These are phyloP conservation scores for Candidula unifasciata DNA, from an alignment of 2,888 invertebrate species.

Conservation along the genomic window DNA sequence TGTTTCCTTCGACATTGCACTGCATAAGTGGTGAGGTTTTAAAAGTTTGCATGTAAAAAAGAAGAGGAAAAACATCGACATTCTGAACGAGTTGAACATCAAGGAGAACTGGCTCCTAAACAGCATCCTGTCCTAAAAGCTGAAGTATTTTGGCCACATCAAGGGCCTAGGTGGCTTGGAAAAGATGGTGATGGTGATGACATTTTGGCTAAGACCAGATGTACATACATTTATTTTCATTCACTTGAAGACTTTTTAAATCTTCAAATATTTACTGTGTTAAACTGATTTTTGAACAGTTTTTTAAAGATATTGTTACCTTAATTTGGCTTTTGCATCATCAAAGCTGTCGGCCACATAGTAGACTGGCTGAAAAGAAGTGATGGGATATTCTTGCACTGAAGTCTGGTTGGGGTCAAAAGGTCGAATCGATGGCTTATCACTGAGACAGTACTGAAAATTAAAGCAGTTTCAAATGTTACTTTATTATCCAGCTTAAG, in stretches of 20 bases:
- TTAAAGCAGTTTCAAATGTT: not conserved
- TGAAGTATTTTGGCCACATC: too few relatives aligned
- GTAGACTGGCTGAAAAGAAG: constrained; percentile 96
- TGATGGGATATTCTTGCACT: constrained; percentile 94
- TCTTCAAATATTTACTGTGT: not conserved
- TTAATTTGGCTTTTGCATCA: constrained; percentile 98
- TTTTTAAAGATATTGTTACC: constrained; percentile 81
- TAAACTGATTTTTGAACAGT: not conserved
- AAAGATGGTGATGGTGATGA: too few relatives aligned
- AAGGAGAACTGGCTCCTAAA: too few relatives aligned
- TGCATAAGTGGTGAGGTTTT: too few relatives aligned
- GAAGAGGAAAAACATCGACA: too few relatives aligned
- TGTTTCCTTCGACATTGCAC: too few relatives aligned
- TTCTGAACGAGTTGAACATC: too few relatives aligned
- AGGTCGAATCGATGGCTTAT: constrained; percentile 83
- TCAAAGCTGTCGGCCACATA: constrained; percentile 98
- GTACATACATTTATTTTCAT: not conserved
- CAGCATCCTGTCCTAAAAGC: too few relatives aligned
- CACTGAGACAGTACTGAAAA: constrained; percentile 78
- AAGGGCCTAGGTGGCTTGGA: too few relatives aligned
- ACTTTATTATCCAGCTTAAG: too few relatives aligned
- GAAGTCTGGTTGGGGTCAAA: constrained; percentile 89
- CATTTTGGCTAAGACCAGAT: too few relatives aligned
- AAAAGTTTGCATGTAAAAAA: too few relatives aligned
- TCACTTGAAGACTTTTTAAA: not conserved